Evolutionary conservation across 2,888 invertebrate species (phyloP), one percentile per base, ranked within the genome.

Genomic region (Drosophila borealis): DNA sequence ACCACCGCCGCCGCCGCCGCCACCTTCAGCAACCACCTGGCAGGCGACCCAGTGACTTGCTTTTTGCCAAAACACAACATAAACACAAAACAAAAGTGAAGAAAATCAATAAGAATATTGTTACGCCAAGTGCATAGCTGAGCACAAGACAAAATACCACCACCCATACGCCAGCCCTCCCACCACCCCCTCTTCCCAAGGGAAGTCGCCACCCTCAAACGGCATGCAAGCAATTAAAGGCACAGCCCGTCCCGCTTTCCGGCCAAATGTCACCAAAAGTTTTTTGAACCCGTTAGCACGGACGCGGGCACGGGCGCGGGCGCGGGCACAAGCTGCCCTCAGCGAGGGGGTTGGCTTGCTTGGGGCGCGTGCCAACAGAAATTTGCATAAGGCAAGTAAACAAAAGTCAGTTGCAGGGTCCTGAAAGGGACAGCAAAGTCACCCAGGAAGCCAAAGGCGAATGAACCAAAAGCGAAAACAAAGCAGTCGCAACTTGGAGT

Each of bases 261-360:
- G 86, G 70, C 83, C 82, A 88, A 83, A 85, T 88, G 88, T 83
- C 82, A 88, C 80, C 86, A 61, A 74, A 85, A 83, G 82, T 86
- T 83, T 88, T 80, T 88, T 85, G 82, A 83, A 88, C 88, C 44
- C 88, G 44, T 78, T 78, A 29, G 45, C 46, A 17, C 3, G 14
- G 33, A 36, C 36, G 34, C 4, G 34, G 3, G n/a, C n/a, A n/a
- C n/a, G 14, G 41, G 41, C 6, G 21, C 3, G 2, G 36, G 17
- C 34, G 11, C 8, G 34, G 34, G 33, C 25, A 25, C 29, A 29
- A 8, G 29, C 29, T 29, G 29, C 8, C 29, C 29, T 29, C 29
- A 8, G 17, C 29, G 19, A 37, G 41, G 62, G 62, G 68, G 68
- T 68, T 53, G 68, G 41, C n/a, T 19, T 11, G 17, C 45, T 19